Conservation (phyloP, 2,888 invertebrate genomes). For the Xylophagus ater region DNA sequence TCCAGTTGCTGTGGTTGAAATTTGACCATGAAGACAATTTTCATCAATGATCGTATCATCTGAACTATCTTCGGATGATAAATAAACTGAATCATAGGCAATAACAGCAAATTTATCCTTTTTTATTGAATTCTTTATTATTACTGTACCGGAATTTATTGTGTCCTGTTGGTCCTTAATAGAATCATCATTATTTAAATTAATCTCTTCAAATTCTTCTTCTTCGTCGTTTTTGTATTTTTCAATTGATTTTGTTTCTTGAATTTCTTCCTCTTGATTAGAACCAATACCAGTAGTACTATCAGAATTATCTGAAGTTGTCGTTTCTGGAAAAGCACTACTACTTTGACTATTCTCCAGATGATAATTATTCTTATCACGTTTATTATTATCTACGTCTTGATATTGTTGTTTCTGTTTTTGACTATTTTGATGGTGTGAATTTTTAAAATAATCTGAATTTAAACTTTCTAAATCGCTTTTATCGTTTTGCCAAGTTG, state of each 20-base stretch:
- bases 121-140: neutral
- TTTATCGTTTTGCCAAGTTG: constrained; percentile 32
- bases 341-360: constrained; percentile 35
- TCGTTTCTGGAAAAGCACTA: constrained; percentile 31
- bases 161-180: neutral
- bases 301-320: constrained; percentile 35
- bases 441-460: constrained; percentile 39
- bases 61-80: constrained; percentile 37
- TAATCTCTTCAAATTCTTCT: neutral
- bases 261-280: constrained; percentile 25
- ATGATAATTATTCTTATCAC: constrained; percentile 17
- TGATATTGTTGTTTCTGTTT: constrained; percentile 20
- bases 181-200: neutral
- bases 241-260: no score
- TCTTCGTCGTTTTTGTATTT: neutral
- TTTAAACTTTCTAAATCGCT: constrained; percentile 40
- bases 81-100: constrained; percentile 38
- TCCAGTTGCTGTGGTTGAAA: no score
- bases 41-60: constrained; percentile 30
- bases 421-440: constrained; percentile 32
- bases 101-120: constrained; percentile 21
- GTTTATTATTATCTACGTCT: neutral
- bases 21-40: constrained; percentile 14
- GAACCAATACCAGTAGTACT: constrained; percentile 33
- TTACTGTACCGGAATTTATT: constrained; percentile 1